These are phyloP conservation scores for Actinostola sp. DNA, from an alignment of 92 coral and sea anemone genomes.

Conservation along the genomic window DNA sequence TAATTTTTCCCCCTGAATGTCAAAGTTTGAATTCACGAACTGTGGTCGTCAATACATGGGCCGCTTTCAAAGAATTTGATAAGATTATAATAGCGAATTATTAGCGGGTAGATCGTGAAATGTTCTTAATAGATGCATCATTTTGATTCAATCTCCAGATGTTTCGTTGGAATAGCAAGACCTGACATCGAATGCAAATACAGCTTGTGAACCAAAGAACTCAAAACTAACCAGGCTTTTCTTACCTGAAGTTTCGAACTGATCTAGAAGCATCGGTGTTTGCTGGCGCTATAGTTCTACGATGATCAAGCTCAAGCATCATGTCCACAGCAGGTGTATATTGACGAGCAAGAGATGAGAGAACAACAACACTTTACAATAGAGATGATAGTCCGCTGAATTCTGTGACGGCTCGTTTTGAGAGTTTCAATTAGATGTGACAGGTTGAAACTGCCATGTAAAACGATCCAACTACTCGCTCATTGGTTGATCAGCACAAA, in stretches of 20 bases:
- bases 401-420: conserved; percentile 20
- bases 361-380: conserved; percentile 1
- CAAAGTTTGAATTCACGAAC: not conserved
- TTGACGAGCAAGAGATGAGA: not conserved
- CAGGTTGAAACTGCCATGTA: not conserved
- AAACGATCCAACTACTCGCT: conserved; percentile 6
- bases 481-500: conserved; percentile 22
- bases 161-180: not conserved
- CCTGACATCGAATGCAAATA: conserved; percentile 5
- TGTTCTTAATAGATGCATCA: not conserved
- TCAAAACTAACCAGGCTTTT: not conserved
- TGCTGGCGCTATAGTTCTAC: not conserved
- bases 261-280: not conserved
- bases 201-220: conserved; percentile 2
- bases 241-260: conserved; percentile 23
- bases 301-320: conserved; percentile 15
- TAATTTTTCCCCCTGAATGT: not conserved
- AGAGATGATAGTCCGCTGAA: conserved; percentile 15
- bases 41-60: not conserved
- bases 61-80: no score
- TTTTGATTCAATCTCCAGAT: conserved; percentile 2
- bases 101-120: not conserved
- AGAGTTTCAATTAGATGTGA: not conserved
- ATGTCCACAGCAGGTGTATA: not conserved
- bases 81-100: not conserved